phyloP scores from a whole-genome alignment of 2,888 invertebrate species.

The Lutraria lutraria region DNA sequence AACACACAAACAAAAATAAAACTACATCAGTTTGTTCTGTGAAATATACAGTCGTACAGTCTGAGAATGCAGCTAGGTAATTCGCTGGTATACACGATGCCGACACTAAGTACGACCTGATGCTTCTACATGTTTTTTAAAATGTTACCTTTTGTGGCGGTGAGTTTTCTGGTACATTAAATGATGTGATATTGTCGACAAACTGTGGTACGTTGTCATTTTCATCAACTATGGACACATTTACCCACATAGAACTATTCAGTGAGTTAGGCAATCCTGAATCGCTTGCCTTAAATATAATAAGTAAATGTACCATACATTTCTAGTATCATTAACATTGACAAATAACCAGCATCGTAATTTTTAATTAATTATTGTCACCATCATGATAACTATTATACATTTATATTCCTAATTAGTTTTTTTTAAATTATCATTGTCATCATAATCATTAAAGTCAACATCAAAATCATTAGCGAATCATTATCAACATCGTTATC shows the following conservation, averaged over 20 bases:
- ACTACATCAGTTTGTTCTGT: too few relatives aligned
- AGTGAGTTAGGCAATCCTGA: slow-evolving; percentile 3
- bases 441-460: too few relatives aligned
- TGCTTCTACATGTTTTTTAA: too few relatives aligned
- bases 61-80: too few relatives aligned
- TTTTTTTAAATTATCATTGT: not conserved
- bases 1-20: too few relatives aligned
- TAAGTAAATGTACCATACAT: not conserved
- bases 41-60: too few relatives aligned
- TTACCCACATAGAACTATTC: slow-evolving; percentile 30
- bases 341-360: not conserved
- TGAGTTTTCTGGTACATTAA: slow-evolving; percentile 36
- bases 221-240: slow-evolving; percentile 46
- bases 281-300: slow-evolving; percentile 38
- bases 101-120: too few relatives aligned
- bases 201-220: slow-evolving; percentile 59
- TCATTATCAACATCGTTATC: too few relatives aligned
- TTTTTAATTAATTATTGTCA: not conserved
- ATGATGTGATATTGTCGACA: not conserved
- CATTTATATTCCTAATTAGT: not conserved
- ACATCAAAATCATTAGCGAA: too few relatives aligned
- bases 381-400: not conserved
- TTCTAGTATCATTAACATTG: not conserved
- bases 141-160: not conserved
- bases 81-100: too few relatives aligned